Conservation (phyloP, 2,888 invertebrate species). For the Resseliella maxima region DNA sequence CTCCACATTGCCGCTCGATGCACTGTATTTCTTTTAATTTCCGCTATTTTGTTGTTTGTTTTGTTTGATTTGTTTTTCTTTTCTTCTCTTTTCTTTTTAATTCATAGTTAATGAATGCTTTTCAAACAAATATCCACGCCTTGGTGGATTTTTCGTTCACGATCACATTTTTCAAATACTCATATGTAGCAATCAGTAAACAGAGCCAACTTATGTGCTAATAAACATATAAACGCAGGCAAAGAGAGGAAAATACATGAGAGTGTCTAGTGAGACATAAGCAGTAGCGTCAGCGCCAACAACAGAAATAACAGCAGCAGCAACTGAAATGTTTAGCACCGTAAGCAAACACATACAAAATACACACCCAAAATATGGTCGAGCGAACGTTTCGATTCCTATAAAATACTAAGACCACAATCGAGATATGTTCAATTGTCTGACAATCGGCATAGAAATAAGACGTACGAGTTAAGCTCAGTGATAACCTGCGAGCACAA, state of each 20-base stretch:
- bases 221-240: no score
- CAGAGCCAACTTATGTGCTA: no score
- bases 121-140: no score
- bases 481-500: background rate
- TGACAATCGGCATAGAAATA: constrained; percentile 2
- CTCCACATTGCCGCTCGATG: background rate
- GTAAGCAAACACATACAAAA: background rate
- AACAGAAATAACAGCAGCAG: background rate
- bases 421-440: background rate
- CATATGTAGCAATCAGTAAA: no score
- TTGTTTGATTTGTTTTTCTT: background rate
- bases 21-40: background rate
- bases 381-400: background rate
- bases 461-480: background rate
- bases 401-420: constrained; percentile 28
- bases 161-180: no score
- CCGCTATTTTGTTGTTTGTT: constrained; percentile 18
- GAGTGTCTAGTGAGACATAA: no score
- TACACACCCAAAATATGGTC: constrained; percentile 3
- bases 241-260: no score
- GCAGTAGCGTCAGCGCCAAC: no score
- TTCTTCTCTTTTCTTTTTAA: no score
- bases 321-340: background rate
- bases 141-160: background rate
- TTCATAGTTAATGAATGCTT: no score